A percentile compares a stretch with the other conserved stretches of the same genome.
These are phyloP conservation scores for Heptascelio sp. DNA, from an alignment of 2,888 invertebrate species.

Conservation along the genomic window DNA sequence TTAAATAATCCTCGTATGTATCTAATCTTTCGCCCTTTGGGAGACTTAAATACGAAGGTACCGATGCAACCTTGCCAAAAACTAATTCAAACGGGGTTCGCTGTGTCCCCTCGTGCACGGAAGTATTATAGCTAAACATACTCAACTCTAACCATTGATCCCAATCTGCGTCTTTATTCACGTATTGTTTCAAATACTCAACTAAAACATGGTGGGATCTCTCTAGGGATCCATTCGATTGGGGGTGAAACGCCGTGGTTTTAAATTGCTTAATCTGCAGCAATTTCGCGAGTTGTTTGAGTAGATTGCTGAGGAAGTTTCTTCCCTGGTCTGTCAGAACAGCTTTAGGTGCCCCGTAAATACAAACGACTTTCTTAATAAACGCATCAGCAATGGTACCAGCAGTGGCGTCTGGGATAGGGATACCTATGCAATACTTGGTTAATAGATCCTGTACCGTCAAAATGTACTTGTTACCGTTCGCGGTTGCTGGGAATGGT, in stretches of 20 bases:
- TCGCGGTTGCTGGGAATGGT: conserved; percentile 55
- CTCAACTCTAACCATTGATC: background rate
- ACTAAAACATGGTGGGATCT: conserved; percentile 2
- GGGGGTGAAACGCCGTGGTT: conserved; percentile 5
- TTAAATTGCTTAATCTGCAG: background rate
- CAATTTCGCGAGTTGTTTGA: background rate
- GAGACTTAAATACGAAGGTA: background rate
- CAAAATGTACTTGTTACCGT: conserved; percentile 54
- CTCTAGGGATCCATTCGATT: conserved; percentile 1
- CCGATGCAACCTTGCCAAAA: background rate
- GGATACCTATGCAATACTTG: conserved; percentile 8
- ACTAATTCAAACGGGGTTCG: background rate
- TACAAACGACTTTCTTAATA: conserved; percentile 9
- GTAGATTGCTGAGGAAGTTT: conserved; percentile 1
- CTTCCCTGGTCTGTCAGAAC: conserved; percentile 35
- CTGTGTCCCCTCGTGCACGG: background rate
- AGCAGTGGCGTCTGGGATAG: background rate
- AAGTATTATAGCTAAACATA: conserved; percentile 8
- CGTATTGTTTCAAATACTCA: background rate
- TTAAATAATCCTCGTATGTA: background rate
- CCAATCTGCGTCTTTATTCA: background rate
- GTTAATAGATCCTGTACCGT: conserved; percentile 15
- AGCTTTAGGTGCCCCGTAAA: conserved; percentile 27
- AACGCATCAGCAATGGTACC: background rate
- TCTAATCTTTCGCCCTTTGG: background rate